Evolutionary conservation across 1,140 invertebrate species (phyloP).

Genomic region (Belonocnema kinseyi): DNA sequence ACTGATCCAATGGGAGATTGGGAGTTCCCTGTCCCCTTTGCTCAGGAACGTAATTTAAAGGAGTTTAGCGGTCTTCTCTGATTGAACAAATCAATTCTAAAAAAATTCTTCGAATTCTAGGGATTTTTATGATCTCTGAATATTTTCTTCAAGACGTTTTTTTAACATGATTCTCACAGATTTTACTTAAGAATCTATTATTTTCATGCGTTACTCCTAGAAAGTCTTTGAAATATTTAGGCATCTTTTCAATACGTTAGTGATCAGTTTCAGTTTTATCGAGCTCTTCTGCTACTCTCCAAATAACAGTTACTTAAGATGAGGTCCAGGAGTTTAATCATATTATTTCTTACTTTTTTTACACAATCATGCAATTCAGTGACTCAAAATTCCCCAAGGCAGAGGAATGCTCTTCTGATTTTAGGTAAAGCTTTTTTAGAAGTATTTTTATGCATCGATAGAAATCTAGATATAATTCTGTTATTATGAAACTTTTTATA

Average conservation of each 20-base stretch:
- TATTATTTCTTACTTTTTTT: neutral
- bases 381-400: neutral
- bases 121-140: too few species aligned
- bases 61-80: neutral
- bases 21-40: neutral
- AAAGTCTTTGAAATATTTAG: neutral
- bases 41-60: constrained; percentile 27
- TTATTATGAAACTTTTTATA: too few species aligned
- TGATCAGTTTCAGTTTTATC: neutral
- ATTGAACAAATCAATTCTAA: too few species aligned
- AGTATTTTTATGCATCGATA: neutral
- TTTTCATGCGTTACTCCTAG: neutral
- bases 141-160: too few species aligned
- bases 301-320: constrained; percentile 17
- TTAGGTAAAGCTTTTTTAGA: constrained; percentile 56
- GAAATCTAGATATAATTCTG: neutral
- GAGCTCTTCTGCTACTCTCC: neutral
- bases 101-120: too few species aligned
- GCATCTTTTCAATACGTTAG: neutral
- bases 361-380: neutral
- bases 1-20: neutral
- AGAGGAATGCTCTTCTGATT: constrained; percentile 62
- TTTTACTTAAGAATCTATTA: neutral
- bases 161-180: neutral
- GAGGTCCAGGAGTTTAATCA: neutral